These are phyloP conservation scores for Sceliomorpha sp. DNA, from an alignment of 2,888 invertebrate genomes.

Conservation along the genomic window DNA sequence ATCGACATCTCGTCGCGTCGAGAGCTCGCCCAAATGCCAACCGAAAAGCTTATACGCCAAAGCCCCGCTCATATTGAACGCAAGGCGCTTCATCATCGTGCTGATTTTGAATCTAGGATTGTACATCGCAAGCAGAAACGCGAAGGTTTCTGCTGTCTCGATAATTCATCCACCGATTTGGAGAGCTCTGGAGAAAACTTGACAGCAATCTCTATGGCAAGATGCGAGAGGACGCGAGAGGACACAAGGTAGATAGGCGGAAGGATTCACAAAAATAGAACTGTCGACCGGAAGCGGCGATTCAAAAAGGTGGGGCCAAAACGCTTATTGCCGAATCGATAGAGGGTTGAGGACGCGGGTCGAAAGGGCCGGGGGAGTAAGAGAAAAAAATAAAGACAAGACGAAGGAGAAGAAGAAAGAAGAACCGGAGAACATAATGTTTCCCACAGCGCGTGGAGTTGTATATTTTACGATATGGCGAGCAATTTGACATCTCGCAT, in stretches of 20 bases:
- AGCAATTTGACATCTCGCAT: constrained; percentile 81
- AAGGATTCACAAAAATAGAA: constrained; percentile 8
- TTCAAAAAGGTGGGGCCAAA: constrained; percentile 47
- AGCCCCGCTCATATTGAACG: too few species aligned
- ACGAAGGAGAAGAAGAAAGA: constrained; percentile 30
- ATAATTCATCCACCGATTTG: too few species aligned
- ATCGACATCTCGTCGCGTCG: too few species aligned
- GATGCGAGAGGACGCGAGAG: neutral
- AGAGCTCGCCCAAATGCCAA: too few species aligned
- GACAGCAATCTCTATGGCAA: too few species aligned
- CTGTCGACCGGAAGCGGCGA: constrained; percentile 53
- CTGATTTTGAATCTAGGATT: too few species aligned
- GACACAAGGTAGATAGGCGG: too few species aligned
- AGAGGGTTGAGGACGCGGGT: constrained; percentile 22
- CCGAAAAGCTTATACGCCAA: too few species aligned
- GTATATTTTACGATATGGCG: constrained; percentile 81
- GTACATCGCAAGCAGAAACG: too few species aligned
- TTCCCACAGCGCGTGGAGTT: constrained; percentile 80
- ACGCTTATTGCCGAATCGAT: constrained; percentile 62
- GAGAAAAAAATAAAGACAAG: constrained; percentile 30
- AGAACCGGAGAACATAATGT: constrained; percentile 74
- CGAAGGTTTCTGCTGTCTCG: too few species aligned
- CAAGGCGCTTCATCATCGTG: too few species aligned
- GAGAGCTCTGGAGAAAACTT: too few species aligned
- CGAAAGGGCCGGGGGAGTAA: constrained; percentile 44